Percentiles rank a stretch among this genome's conserved stretches.
Conservation (phyloP, 2,797 vertebrate genomes). For the Eidolon dupreanum region DNA sequence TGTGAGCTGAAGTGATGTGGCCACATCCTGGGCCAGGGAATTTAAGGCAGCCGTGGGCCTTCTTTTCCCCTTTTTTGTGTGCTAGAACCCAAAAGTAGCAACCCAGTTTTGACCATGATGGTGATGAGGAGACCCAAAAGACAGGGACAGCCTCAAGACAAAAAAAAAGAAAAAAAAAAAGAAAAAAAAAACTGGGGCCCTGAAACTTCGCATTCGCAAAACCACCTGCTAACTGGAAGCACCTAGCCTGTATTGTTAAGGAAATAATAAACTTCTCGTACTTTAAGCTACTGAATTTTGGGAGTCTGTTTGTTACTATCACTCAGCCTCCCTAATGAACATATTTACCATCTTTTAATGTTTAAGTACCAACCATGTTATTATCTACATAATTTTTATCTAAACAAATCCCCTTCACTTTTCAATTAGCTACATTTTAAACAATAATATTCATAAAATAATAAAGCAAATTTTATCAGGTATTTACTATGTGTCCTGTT, state of each 20-base stretch:
- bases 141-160: background rate
- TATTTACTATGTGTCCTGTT: background rate
- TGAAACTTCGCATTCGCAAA: background rate
- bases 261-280: background rate
- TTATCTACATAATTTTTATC: background rate
- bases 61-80: background rate
- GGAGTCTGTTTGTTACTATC: background rate
- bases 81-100: background rate
- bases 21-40: background rate
- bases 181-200: background rate
- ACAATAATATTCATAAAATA: background rate
- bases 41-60: background rate
- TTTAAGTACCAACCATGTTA: background rate
- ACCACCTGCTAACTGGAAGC: background rate
- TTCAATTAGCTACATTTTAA: background rate
- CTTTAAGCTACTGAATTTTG: background rate
- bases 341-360: background rate
- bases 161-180: background rate
- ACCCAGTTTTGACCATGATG: background rate
- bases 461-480: background rate
- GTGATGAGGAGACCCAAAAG: background rate
- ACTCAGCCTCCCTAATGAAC: background rate
- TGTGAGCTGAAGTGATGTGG: background rate
- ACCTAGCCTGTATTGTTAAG: background rate
- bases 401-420: background rate